Evolutionary conservation across 2,888 invertebrate genomes (phyloP).

Genomic region (Tethea ocularis): DNA sequence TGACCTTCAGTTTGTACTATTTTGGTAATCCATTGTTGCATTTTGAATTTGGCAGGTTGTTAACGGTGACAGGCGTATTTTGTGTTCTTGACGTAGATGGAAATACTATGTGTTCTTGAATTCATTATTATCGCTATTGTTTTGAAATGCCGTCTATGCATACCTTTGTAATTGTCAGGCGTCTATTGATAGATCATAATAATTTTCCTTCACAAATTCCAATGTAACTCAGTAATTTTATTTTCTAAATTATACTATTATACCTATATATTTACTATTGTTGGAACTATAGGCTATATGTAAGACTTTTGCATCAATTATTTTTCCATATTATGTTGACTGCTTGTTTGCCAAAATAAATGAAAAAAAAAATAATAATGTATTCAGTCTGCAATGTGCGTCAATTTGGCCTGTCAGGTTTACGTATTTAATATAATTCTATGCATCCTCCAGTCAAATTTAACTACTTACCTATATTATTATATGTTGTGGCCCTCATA

Average conservation of each 20-base stretch:
- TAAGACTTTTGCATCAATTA: no score
- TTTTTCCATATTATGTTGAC: no score
- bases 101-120: no score
- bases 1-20: slow-evolving; percentile 3
- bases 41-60: slow-evolving; percentile 1
- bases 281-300: no score
- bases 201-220: no score
- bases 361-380: no score
- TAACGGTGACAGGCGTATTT: background rate
- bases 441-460: background rate
- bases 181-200: background rate
- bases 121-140: background rate
- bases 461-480: background rate
- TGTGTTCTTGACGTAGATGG: background rate
- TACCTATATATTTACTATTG: no score
- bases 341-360: no score
- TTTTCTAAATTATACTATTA: no score
- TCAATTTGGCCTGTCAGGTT: background rate
- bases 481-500: background rate
- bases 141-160: background rate
- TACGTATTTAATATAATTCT: background rate
- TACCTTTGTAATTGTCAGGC: background rate
- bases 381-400: background rate
- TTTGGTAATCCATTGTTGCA: slow-evolving; percentile 1
- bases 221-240: no score